Evolutionary conservation across 2,888 invertebrate genomes (phyloP), one percentile per base, ranked within the genome.

Genomic region (Stenichneumon culpator): DNA sequence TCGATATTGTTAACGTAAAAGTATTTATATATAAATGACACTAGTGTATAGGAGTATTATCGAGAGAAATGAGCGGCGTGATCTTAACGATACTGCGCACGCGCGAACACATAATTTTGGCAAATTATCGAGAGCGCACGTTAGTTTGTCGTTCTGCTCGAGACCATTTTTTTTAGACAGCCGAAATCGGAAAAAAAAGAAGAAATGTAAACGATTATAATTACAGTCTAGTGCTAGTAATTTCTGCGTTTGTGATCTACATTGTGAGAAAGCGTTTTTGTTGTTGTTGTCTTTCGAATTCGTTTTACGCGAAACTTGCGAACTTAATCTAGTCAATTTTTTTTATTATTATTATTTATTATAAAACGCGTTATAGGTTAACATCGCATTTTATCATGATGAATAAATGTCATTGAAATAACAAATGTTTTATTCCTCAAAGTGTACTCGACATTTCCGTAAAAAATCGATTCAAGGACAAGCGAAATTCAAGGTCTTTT

Each of bases 341-440:
- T 9, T 39, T 9, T 39, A 0, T 74, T 63, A 70, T 54, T 57
- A 36, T 72, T 54, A 54, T 39, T 50, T 50, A 63, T 68, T 28
- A 63, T 32, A 70, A 60, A 63, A 79, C 57, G 52, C 54, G 47
- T 80, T 28, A 36, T 68, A 25, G n/a, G 9, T 68, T 80, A 63
- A 72, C 44, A 52, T 19, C 52, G 75, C 67, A 68, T 79, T 82
- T 82, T 82, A 72, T 77, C 52, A 75, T 44, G 67, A 70, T 68
- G 52, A 85, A 82, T 85, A 85, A 82, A 85, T 77, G 79, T 79
- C 82, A 77, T 79, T 79, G 82, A 82, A 82, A 68, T 75, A 85
- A 82, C 50, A 32, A 79, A 52, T 22, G 28, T 54, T 57, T 74
- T 79, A 1, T 16, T 65, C n/a, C 11, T 39, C 3, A 36, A 39